A percentile compares a stretch with the other conserved stretches of the same genome.
Conservation (phyloP, 1,140 invertebrate species). For the Meloidogyne chitwoodi region DNA sequence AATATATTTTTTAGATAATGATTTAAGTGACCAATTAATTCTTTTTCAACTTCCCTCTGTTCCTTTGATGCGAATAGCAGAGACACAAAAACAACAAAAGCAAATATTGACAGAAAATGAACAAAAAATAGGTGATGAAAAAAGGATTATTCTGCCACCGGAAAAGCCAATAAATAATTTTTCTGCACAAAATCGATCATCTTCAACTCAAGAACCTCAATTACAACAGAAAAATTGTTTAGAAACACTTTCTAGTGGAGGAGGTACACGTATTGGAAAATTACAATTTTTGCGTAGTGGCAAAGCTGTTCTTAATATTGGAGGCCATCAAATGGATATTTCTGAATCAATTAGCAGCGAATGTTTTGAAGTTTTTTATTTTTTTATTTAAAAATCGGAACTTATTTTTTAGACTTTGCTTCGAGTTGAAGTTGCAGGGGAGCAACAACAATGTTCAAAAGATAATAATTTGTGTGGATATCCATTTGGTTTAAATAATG, state of each 20-base stretch:
- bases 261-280: constrained; percentile 27
- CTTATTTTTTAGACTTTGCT: neutral
- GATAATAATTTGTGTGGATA: neutral
- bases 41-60: neutral
- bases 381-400: neutral
- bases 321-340: constrained; percentile 26
- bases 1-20: neutral
- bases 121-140: neutral
- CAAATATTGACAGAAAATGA: neutral
- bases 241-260: neutral
- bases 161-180: neutral
- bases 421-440: neutral
- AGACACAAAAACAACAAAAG: neutral
- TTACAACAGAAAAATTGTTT: neutral
- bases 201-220: neutral
- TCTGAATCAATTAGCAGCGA: constrained; percentile 26
- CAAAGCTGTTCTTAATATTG: constrained; percentile 28
- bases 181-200: neutral
- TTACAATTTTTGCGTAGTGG: constrained; percentile 33
- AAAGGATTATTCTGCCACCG: neutral
- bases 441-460: neutral
- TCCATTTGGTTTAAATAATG: neutral
- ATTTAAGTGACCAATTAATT: neutral
- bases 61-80: neutral
- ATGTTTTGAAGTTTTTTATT: constrained; percentile 25